Base-by-base conservation (phyloP, 2,113 vertebrate species). In the Microcebus griseorufus region DNA sequence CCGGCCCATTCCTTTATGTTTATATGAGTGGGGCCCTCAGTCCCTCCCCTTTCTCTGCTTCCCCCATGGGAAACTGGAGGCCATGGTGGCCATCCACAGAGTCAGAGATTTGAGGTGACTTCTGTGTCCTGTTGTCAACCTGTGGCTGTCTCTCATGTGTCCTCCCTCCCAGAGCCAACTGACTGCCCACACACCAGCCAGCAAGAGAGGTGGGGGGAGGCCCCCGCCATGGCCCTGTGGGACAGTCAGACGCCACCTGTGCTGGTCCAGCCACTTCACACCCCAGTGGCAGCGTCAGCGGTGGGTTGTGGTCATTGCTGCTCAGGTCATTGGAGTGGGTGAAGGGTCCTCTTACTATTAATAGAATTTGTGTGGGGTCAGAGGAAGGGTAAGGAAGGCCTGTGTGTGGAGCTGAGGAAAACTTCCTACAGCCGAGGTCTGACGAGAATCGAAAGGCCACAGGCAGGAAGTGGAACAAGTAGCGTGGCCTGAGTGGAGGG, bases 361-460 rank as follows among this genome's bases (percentile, higher is more conserved):
- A 55, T 55, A 65, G 92, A 72, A 39, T 90, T 92, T 94, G 78
- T 51, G 48, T 76, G 53, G 53, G 51, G 9, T 88, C 78, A 22
- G 42, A 51, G 9, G 65, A 39, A 17, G 65, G 22, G 6, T 27
- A 76, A 80, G 62, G 64, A 75, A 86, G 17, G 45, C 18, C 2
- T 48, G 55, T 6, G 13, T 37, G 5, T 55, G 32, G 29, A 37
- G n/a, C 78, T 6, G 1, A 90, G 69, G n/a, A 70, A 78, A 67
- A 18, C 51, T 62, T 90, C 75, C 72, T 23, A 0, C 53, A 67
- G 32, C 32, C 3, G 0, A 39, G 51, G 37, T 92, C 60, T 87
- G 32, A 73, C 22, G 65, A 78, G n/a, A 83, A 53, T 60, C 16
- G 45, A 92, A 65, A 95, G 58, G 23, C 48, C n/a, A 23, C 1